Percentiles rank a stretch among this genome's conserved stretches.
These are phyloP conservation scores for Drosophila insularis DNA, from an alignment of 1,140 invertebrate species.

Conservation along the genomic window DNA sequence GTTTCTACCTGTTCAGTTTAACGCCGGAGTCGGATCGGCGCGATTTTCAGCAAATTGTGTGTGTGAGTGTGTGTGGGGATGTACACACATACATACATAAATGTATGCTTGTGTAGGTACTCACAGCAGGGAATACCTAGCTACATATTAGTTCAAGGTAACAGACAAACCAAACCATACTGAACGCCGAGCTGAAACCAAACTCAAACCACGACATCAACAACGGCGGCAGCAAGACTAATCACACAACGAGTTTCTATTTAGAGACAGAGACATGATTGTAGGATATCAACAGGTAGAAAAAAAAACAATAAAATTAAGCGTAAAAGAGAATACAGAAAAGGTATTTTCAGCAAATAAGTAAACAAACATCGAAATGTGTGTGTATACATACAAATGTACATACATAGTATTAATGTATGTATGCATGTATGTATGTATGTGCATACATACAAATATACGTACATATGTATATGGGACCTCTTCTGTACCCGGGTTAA, in stretches of 20 bases:
- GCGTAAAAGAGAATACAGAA: constrained; percentile 56
- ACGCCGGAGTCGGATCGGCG: constrained; percentile 13
- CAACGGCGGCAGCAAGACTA: constrained; percentile 51
- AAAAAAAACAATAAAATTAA: constrained; percentile 50
- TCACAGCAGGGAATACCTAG: constrained; percentile 56
- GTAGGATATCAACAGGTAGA: constrained; percentile 77
- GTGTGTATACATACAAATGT: constrained; percentile 17
- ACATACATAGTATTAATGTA: background rate
- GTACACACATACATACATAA: constrained; percentile 4
- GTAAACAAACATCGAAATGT: constrained; percentile 46
- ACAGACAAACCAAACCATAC: constrained; percentile 31
- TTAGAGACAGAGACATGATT: constrained; percentile 70
- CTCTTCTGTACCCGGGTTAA: constrained; percentile 10
- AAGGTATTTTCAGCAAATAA: constrained; percentile 65
- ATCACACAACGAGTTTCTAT: constrained; percentile 79
- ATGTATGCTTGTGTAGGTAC: constrained; percentile 29
- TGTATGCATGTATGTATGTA: background rate
- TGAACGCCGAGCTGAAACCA: constrained; percentile 39
- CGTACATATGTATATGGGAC: constrained; percentile 2
- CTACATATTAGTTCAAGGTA: constrained; percentile 75
- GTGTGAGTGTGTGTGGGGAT: constrained; percentile 4
- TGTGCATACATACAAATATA: background rate
- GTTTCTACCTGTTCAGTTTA: constrained; percentile 16
- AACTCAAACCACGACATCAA: constrained; percentile 47
- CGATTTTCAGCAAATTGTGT: constrained; percentile 21